Base-by-base conservation (phyloP, 1,140 invertebrate genomes). In the Sminthurinus signatus region DNA sequence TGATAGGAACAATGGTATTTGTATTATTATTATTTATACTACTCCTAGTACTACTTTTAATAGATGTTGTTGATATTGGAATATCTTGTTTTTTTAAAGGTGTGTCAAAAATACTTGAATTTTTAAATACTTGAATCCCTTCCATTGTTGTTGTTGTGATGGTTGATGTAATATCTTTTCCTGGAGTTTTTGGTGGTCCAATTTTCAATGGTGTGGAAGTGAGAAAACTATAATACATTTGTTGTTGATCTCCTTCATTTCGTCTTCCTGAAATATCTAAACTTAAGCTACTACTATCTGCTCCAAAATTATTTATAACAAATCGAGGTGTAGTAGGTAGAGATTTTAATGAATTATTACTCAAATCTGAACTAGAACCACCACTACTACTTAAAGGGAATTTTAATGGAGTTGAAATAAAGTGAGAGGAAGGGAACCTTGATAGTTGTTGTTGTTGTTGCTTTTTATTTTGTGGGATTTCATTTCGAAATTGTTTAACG, bases 61-160 rank as follows among this genome's bases (percentile, higher is more conserved):
- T n/a, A n/a, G n/a, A n/a, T n/a, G n/a, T n/a, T n/a, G n/a, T n/a
- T n/a, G n/a, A n/a, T n/a, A n/a, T n/a, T n/a, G n/a, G n/a, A n/a
- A n/a, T n/a, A n/a, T 36, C 32, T 15, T 36, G 32, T 5, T 5
- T 5, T 15, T 29, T 52, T 28, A 52, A 4, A 36, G 61, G 61
- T 48, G 61, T 63, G 29, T 63, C 61, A 39, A 63, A 63, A 15
- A 63, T 25, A 31, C 61, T 63, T 1, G 21, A 15, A 17, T 50
- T 0, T n/a, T 32, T 12, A 25, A 52, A 52, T 17, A 10, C 17
- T 21, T 32, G 2, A 2, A 5, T 28, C 32, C 10, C 17, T 27
- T 59, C 43, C n/a, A 27, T 43, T 44, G 21, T 48, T 29, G 39
- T 1, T 5, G 43, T 25, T 32, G 44, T 27, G 19, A 50, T 50